phyloP scores from a whole-genome alignment of 2,888 invertebrate species.

The Exephanes ischioxanthus region DNA sequence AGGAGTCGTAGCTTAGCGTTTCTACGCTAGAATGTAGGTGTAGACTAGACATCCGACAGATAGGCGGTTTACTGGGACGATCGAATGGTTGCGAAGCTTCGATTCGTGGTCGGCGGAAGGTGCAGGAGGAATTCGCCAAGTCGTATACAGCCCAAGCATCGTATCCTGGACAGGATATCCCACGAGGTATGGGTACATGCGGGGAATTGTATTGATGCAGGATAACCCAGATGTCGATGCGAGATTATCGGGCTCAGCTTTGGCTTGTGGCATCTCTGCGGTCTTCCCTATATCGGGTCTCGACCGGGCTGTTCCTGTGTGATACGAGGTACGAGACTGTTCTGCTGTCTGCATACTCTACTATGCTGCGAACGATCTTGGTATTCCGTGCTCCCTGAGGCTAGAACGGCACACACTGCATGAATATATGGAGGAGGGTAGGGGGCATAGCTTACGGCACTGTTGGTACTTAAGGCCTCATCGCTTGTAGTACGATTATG shows the following conservation, averaged over 20 bases:
- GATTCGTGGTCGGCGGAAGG: conserved; percentile 34
- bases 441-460: conserved; percentile 35
- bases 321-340: conserved; percentile 48
- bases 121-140: conserved; percentile 52
- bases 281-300: conserved; percentile 25
- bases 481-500: conserved; percentile 29
- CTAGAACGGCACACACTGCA: conserved; percentile 17
- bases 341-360: conserved; percentile 45
- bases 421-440: conserved; percentile 20
- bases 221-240: conserved; percentile 66
- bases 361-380: conserved; percentile 46
- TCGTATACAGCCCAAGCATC: conserved; percentile 42
- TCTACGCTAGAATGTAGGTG: not conserved
- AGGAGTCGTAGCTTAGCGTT: not conserved
- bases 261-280: conserved; percentile 59
- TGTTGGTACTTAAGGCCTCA: conserved; percentile 45
- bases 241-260: conserved; percentile 62
- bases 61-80: not conserved
- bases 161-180: conserved; percentile 55
- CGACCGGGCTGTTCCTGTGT: conserved; percentile 40
- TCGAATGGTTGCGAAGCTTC: conserved; percentile 39
- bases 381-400: conserved; percentile 39
- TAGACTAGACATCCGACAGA: conserved; percentile 12
- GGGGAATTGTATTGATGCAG: conserved; percentile 66
- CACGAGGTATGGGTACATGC: conserved; percentile 62